A percentile compares a stretch with the other conserved stretches of the same genome.
These are phyloP conservation scores for Yponomeuta cagnagella DNA, from an alignment of 2,888 invertebrate species.

Conservation along the genomic window DNA sequence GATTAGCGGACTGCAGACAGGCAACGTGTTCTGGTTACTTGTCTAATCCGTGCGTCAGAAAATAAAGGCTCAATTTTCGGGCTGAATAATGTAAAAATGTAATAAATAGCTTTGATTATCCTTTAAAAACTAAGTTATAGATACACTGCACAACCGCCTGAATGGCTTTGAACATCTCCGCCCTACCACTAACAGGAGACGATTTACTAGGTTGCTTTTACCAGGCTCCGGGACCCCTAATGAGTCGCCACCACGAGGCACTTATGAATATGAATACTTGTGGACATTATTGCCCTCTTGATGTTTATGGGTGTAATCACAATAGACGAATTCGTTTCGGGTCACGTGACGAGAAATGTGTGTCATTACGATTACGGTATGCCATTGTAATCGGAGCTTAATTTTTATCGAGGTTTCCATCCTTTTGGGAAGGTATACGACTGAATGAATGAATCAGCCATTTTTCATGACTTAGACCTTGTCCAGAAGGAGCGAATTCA, in stretches of 20 bases:
- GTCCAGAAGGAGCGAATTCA: too few species aligned
- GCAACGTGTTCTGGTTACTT: too few species aligned
- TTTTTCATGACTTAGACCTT: too few species aligned
- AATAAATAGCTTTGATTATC: too few species aligned
- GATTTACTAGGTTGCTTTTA: background rate
- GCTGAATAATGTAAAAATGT: too few species aligned
- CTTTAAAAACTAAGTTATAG: too few species aligned
- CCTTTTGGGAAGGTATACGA: background rate
- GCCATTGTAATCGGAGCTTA: conserved; percentile 7
- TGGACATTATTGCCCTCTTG: conserved; percentile 41
- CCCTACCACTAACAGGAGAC: background rate
- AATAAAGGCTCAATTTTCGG: too few species aligned
- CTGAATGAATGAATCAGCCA: too few species aligned
- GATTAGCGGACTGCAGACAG: too few species aligned
- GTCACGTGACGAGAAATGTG: conserved; percentile 13
- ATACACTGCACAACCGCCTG: too few species aligned
- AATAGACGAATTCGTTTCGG: conserved; percentile 28
- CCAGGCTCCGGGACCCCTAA: conserved; percentile 43
- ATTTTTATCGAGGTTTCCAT: background rate
- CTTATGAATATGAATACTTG: conserved; percentile 49
- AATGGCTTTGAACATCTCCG: too few species aligned
- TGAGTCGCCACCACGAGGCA: conserved; percentile 56
- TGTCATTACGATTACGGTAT: conserved; percentile 7
- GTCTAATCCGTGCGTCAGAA: too few species aligned
- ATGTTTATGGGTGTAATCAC: conserved; percentile 58